phyloP scores from a whole-genome alignment of 1,140 invertebrate genomes.

The Camponotus floridanus region DNA sequence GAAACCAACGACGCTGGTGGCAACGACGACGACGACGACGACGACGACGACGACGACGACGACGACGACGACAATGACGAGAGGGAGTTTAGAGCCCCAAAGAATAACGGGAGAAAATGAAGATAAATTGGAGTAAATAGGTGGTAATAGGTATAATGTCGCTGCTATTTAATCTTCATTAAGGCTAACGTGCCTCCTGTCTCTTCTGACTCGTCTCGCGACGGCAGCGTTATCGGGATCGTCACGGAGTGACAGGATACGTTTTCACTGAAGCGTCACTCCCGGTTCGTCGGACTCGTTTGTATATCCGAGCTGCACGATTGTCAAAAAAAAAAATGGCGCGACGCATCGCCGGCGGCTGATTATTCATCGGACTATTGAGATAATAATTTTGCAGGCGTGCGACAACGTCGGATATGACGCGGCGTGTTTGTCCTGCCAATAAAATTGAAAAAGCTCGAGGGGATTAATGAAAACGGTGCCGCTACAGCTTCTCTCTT shows the following conservation, averaged over 20 bases:
- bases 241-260: conserved; percentile 11
- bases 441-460: conserved; percentile 51
- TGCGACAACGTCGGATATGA: conserved; percentile 29
- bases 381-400: conserved; percentile 49
- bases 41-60: neutral
- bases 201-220: conserved; percentile 31
- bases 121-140: conserved; percentile 72
- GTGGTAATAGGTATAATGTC: conserved; percentile 72
- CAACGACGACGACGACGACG: neutral
- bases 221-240: conserved; percentile 39
- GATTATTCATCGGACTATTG: conserved; percentile 58
- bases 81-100: conserved; percentile 31
- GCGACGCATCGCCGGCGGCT: conserved; percentile 41
- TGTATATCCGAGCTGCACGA: conserved; percentile 28
- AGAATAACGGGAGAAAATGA: conserved; percentile 69
- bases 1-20: neutral
- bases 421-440: conserved; percentile 42
- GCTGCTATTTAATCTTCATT: conserved; percentile 72
- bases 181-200: conserved; percentile 56
- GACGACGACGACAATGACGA: neutral
- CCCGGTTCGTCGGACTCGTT: conserved; percentile 16
- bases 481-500: neutral
- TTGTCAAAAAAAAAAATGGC: conserved; percentile 45
- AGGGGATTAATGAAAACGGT: conserved; percentile 33
- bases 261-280: conserved; percentile 44